Percentiles rank a stretch among this genome's conserved stretches.
phyloP scores from a whole-genome alignment of 1,140 invertebrate genomes.

The Stegodyphus dumicola region DNA sequence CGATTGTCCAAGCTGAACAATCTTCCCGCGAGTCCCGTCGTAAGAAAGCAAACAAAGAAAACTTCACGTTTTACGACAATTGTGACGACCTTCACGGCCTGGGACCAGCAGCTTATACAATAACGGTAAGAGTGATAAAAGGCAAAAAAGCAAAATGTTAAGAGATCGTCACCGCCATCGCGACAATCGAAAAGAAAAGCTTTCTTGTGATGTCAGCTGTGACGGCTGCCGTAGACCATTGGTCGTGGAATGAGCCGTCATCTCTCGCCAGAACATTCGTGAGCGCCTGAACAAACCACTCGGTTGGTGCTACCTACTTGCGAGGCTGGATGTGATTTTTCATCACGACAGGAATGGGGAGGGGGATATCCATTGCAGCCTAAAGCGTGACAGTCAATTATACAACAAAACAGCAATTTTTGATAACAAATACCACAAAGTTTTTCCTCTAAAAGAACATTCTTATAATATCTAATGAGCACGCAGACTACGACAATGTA shows the following conservation, averaged over 20 bases:
- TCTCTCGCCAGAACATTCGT: neutral
- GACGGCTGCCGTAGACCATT: neutral
- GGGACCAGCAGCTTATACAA: slow-evolving; percentile 12
- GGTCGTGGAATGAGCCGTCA: neutral
- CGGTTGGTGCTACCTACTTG: too few relatives aligned
- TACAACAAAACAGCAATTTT: too few relatives aligned
- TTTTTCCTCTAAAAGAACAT: too few relatives aligned
- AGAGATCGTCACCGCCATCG: neutral
- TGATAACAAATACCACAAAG: too few relatives aligned
- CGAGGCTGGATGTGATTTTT: too few relatives aligned
- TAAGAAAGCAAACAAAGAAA: neutral
- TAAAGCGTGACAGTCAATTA: too few relatives aligned
- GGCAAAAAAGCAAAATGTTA: slow-evolving; percentile 14
- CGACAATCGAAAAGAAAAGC: neutral
- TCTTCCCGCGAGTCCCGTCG: neutral
- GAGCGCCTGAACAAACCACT: neutral
- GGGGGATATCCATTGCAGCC: neutral
- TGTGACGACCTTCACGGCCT: slow-evolving; percentile 27
- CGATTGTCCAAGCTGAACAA: neutral
- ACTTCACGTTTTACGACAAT: neutral
- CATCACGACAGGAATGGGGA: too few relatives aligned
- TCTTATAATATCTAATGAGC: too few relatives aligned
- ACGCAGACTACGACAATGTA: too few relatives aligned
- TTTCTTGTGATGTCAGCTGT: neutral
- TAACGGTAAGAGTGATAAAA: slow-evolving; percentile 27